These are phyloP conservation scores for Listrodromus nycthemerus DNA, from an alignment of 2,888 invertebrate species.

Conservation along the genomic window DNA sequence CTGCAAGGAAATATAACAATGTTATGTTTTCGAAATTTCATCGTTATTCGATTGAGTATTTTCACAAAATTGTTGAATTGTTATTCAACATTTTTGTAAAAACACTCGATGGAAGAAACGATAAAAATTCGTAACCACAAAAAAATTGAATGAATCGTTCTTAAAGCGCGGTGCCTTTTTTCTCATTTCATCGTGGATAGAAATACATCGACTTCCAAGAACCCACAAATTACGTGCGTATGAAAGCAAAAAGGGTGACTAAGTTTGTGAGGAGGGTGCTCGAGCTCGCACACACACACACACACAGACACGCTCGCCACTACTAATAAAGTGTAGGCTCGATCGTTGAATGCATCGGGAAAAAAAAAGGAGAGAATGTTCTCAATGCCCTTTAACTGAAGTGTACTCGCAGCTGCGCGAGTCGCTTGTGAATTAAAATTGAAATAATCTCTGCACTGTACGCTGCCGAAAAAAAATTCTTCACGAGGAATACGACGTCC, in stretches of 20 bases:
- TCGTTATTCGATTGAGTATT: too few relatives aligned
- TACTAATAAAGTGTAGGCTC: slow-evolving; percentile 8
- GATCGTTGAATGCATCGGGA: slow-evolving; percentile 42
- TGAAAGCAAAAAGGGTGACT: slow-evolving; percentile 46
- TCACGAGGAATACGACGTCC: not conserved
- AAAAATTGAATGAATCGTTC: not conserved
- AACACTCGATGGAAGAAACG: not conserved
- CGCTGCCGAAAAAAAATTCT: not conserved
- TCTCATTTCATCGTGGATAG: not conserved
- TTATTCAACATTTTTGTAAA: not conserved
- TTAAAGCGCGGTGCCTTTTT: not conserved
- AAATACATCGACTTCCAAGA: slow-evolving; percentile 66
- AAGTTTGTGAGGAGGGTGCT: slow-evolving; percentile 28
- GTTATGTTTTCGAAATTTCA: too few relatives aligned
- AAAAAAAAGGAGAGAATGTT: slow-evolving; percentile 31
- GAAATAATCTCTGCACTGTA: not conserved
- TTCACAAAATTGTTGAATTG: too few relatives aligned
- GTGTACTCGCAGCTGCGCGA: slow-evolving; percentile 43
- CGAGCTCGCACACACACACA: not conserved
- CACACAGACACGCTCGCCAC: slow-evolving; percentile 11
- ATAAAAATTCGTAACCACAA: not conserved
- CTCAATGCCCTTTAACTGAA: slow-evolving; percentile 27
- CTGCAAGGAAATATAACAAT: too few relatives aligned
- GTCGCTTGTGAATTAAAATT: not conserved
- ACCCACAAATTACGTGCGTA: slow-evolving; percentile 61